Base-by-base conservation (phyloP, 1,140 invertebrate species). In the Tachypleus tridentatus region DNA sequence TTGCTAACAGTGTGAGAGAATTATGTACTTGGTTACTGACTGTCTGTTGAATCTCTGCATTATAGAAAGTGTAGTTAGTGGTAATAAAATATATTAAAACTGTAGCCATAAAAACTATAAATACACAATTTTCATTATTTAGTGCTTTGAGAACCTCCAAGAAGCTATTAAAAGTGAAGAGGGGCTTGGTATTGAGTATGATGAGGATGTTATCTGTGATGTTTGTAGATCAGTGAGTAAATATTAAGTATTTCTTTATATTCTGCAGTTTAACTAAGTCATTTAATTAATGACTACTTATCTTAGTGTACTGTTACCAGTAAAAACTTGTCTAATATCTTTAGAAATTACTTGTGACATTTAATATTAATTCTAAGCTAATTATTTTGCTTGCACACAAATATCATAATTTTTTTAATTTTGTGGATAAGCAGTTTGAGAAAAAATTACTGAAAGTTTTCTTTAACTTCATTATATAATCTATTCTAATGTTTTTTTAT, bases 151-250 rank as follows among this genome's bases (percentile, higher is more conserved):
- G 73, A 91, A 92, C 77, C 93, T 97, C 74, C 89, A 96, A 78
- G 86, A 87, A 61, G 90, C 93, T 69, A 86, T 96, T 64, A 91
- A 93, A 76, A 92, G 88, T 71, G 91, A 95, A 78, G 92, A 96
- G 77, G 91, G 92, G 58, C 82, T 96, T 52, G 93, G 93, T 54
- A 94, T 97, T 70, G 94, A 97, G 76, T 97, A 91, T 77, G 95
- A 98, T 78, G 95, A 98, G 78, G 95, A 97, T 81, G 91, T 97
- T 61, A 94, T 97, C 69, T 98, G 95, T 78, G 94, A 97, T 78
- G 93, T 98, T 58, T 98, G 95, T 78, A 84, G 92, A 78, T 96
- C 92, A 72, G 86, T 88, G 79, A 83, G 82, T 81, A 58, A n/a
- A 60, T 47, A 58, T 29, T 29, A 29, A 29, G 0, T 50, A 64